A percentile compares a stretch with the other conserved stretches of the same genome.
Conservation (phyloP, 2,113 vertebrate genomes). For the Delphinapterus leucas region DNA sequence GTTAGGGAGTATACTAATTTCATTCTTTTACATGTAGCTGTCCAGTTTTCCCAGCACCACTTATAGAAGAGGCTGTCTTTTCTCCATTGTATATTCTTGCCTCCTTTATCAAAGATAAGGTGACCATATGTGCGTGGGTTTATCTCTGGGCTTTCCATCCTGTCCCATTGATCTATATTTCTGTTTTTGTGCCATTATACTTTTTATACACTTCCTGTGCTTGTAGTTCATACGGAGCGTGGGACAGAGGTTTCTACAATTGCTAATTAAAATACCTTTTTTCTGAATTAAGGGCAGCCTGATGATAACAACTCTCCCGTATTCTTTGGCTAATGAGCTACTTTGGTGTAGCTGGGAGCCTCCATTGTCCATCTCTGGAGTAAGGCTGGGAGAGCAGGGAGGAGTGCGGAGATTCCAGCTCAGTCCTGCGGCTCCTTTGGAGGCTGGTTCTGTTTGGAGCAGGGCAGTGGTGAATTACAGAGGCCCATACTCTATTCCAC, state of each 20-base stretch:
- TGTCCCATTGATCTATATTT: too few species aligned
- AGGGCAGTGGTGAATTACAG: not conserved
- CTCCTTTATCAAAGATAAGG: too few species aligned
- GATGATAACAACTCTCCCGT: not conserved
- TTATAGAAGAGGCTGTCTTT: too few species aligned
- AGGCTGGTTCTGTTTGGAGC: not conserved
- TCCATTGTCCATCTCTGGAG: not conserved
- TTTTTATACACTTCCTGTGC: not conserved
- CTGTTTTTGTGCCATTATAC: not conserved
- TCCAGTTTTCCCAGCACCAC: too few species aligned
- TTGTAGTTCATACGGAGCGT: not conserved
- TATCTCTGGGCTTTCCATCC: too few species aligned
- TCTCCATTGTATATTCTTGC: too few species aligned
- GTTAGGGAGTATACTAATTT: too few species aligned
- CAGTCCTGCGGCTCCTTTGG: not conserved
- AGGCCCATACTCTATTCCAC: not conserved
- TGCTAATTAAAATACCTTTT: not conserved
- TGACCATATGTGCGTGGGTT: too few species aligned
- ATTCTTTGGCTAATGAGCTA: not conserved
- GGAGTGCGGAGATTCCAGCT: not conserved
- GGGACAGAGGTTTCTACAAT: not conserved
- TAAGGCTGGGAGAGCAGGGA: not conserved
- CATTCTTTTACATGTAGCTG: too few species aligned
- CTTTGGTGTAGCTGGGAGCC: not conserved
- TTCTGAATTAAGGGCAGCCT: not conserved